Evolutionary conservation across 2,797 vertebrate species (phyloP).

Genomic region (Hirundo rustica): DNA sequence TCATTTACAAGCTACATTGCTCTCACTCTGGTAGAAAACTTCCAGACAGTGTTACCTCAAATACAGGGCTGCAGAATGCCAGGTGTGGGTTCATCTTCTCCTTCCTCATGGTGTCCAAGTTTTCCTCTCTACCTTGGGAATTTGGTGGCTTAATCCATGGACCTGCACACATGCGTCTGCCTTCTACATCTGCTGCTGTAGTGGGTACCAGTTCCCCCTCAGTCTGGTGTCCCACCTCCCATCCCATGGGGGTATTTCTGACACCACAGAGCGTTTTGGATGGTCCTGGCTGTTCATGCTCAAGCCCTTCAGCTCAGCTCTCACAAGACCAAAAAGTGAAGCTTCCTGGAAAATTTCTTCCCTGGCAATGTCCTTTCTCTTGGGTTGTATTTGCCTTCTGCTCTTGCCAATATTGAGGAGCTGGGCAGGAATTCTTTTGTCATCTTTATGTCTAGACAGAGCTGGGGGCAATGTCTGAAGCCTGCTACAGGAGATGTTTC

Average conservation of each 20-base stretch:
- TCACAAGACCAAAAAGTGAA: background rate
- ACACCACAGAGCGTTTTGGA: background rate
- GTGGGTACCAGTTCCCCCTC: background rate
- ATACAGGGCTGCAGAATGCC: background rate
- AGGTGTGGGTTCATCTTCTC: background rate
- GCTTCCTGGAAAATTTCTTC: background rate
- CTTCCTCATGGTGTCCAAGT: background rate
- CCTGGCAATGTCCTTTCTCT: background rate
- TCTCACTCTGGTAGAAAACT: background rate
- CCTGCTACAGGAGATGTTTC: background rate
- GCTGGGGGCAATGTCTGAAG: background rate
- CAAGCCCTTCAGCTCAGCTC: background rate
- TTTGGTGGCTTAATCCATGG: background rate
- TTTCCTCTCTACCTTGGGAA: background rate
- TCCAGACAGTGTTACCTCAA: background rate
- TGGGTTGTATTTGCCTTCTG: background rate
- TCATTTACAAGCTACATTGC: background rate
- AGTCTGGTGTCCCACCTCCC: background rate
- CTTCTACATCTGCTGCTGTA: background rate
- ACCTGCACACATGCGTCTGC: background rate
- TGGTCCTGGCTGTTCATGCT: rapidly evolving
- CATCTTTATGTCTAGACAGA: constrained; percentile 55
- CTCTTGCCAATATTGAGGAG: background rate
- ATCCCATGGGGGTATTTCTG: rapidly evolving
- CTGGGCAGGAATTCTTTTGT: constrained; percentile 5